phyloP scores from a whole-genome alignment of 2,888 invertebrate genomes.

The Ferdinandea cuprea region DNA sequence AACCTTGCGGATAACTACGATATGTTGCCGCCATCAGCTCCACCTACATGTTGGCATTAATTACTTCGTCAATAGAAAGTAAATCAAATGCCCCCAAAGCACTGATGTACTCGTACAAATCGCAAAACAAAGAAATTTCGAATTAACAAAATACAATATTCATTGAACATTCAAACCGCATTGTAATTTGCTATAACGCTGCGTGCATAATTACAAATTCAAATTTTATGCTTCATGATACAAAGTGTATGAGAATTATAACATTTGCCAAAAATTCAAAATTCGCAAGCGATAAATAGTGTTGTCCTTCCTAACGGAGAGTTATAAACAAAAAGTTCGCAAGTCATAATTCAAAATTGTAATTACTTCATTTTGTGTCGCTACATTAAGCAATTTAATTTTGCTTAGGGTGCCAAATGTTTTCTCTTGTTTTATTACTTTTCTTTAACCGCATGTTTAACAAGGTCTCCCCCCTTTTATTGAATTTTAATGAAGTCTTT shows the following conservation, averaged over 20 bases:
- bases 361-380: conserved; percentile 65
- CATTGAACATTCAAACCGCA: conserved; percentile 28
- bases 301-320: background rate
- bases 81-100: too few species aligned
- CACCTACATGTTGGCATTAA: too few species aligned
- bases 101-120: background rate
- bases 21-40: too few species aligned
- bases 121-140: background rate
- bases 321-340: conserved; percentile 24
- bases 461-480: conserved; percentile 8
- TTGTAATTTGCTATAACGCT: conserved; percentile 12
- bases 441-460: background rate
- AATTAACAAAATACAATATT: background rate
- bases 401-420: conserved; percentile 62
- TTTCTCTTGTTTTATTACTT: background rate
- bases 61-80: too few species aligned
- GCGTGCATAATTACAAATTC: conserved; percentile 12
- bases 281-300: conserved; percentile 43
- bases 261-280: conserved; percentile 37
- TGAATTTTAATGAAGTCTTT: conserved; percentile 68
- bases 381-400: conserved; percentile 71
- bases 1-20: too few species aligned
- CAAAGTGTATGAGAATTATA: background rate
- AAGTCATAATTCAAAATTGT: conserved; percentile 65
- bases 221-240: conserved; percentile 22